Conservation (phyloP, 2,113 vertebrate genomes). For the Arizona elegans region DNA sequence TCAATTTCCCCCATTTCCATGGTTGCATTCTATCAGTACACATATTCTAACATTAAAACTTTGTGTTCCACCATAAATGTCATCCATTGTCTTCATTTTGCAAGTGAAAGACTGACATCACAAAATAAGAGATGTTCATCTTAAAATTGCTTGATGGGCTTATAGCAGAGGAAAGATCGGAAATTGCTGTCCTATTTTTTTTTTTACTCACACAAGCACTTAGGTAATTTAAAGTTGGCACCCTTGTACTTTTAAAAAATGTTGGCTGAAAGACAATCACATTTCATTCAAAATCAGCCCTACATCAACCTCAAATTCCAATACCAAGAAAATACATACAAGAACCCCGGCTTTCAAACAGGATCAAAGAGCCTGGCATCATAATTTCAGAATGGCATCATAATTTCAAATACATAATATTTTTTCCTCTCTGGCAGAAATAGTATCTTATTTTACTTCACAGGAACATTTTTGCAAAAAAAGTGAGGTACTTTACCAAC, state of each 20-base stretch:
- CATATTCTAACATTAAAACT: neutral
- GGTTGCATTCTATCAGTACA: neutral
- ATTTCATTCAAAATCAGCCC: neutral
- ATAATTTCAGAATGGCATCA: neutral
- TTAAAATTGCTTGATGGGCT: neutral
- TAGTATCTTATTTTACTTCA: neutral
- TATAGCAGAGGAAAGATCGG: neutral
- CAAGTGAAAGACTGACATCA: neutral
- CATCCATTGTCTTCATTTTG: neutral
- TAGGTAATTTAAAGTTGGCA: neutral
- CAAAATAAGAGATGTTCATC: neutral
- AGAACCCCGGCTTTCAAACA: neutral
- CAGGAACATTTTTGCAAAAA: rapidly evolving
- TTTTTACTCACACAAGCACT: neutral
- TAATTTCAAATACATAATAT: neutral
- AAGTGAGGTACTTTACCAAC: neutral
- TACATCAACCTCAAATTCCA: neutral
- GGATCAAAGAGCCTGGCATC: neutral
- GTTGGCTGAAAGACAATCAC: neutral
- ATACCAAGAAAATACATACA: neutral
- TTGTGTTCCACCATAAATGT: neutral
- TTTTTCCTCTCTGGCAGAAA: neutral
- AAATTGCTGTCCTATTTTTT: neutral
- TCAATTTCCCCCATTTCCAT: neutral
- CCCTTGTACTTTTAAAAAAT: neutral